phyloP scores from a whole-genome alignment of 2,113 vertebrate genomes.

The Hirundichthys speculiger region DNA sequence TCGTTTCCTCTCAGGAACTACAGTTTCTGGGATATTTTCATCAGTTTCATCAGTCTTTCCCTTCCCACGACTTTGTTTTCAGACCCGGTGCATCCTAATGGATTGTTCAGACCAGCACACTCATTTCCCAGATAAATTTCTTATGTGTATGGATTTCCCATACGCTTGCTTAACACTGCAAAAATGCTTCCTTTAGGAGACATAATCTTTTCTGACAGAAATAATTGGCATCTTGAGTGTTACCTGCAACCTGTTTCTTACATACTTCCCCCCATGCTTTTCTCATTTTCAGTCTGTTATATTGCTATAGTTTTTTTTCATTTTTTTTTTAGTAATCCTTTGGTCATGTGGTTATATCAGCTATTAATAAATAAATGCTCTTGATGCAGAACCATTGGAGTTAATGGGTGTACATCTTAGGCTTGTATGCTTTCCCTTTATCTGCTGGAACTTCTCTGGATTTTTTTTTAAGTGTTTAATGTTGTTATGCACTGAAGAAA shows the following conservation, averaged over 20 bases:
- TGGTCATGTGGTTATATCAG: too few species aligned
- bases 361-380: too few species aligned
- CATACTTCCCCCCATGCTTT: conserved; percentile 20
- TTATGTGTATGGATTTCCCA: conserved; percentile 43
- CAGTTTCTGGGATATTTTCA: conserved; percentile 36
- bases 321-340: too few species aligned
- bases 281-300: not conserved
- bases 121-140: conserved; percentile 42
- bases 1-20: conserved; percentile 51
- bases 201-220: conserved; percentile 23
- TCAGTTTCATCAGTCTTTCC: conserved; percentile 39
- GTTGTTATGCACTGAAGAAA: too few species aligned
- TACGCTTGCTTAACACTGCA: conserved; percentile 8
- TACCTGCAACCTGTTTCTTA: conserved; percentile 12
- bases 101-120: conserved; percentile 53
- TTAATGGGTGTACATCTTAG: too few species aligned
- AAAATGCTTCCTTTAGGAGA: conserved; percentile 31
- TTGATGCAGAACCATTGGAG: too few species aligned
- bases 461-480: too few species aligned
- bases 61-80: conserved; percentile 48
- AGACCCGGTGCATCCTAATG: conserved; percentile 48
- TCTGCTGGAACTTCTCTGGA: too few species aligned
- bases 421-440: too few species aligned
- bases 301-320: not conserved
- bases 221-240: conserved; percentile 38